Evolutionary conservation across 23 tunicate species (phyloP), one percentile per base, ranked within the genome.

Genomic region (Halocynthia roretzi): DNA sequence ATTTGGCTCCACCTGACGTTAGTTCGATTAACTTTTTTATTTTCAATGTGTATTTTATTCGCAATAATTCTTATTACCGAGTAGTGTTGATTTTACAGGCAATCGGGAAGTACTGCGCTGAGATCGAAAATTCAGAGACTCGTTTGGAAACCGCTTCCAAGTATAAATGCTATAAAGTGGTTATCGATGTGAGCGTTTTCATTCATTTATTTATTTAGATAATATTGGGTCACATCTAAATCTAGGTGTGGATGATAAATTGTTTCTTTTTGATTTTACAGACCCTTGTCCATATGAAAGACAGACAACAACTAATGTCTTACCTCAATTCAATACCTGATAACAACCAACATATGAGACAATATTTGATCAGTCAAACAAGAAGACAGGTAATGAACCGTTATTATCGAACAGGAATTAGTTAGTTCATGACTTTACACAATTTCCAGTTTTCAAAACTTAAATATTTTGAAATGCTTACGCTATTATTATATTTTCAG

Each of bases 1-100:
- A 82, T 56, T 71, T 72, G 50, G 87, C 91, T 6, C 97, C 97
- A 8, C 75, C 78, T 21, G 97, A 91, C 62, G 96, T 90, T 6
- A 73, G 95, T 81, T 31, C 18, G 4, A 60, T 17, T 1, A 60
- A 15, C 18, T 60, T 17, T 15, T 31, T 31, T 31, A 0, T 31
- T 31, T 4, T 31, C 44, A 31, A n/a, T n/a, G n/a, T 31, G 44
- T 31, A 31, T 31, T 31, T 4, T 4, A 31, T 31, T 31, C n/a
- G n/a, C n/a, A 31, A 31, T 1, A 31, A 31, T 31, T 31, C 44
- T 31, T 4, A 31, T 31, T 31, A 31, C 44, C 44, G 4, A 31
- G 44, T 31, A 31, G 1, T 58, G 63, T 58, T 58, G 5, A 58
- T 58, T 50, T 51, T 48, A 54, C 73, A 88, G 94, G 88, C 88